These are phyloP conservation scores for Ptychadena robeensis DNA, from an alignment of 2,797 vertebrate genomes.

Conservation along the genomic window DNA sequence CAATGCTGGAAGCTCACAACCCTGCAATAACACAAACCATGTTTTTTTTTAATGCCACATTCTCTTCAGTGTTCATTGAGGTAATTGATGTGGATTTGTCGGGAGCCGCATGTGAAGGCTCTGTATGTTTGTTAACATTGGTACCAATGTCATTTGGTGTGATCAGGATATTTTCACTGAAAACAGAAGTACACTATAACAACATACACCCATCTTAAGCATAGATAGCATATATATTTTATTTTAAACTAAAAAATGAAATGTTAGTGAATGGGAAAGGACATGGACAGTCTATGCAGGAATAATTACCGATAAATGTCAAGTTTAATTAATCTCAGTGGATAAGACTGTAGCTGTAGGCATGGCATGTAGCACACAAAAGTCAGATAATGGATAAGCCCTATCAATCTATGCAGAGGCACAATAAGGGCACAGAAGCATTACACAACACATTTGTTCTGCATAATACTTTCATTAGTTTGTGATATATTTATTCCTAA, in stretches of 20 bases:
- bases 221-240: no score
- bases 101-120: no score
- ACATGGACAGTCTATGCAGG: constrained; percentile 18
- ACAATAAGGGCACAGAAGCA: constrained; percentile 38
- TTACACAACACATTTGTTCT: constrained; percentile 16
- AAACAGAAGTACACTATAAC: no score
- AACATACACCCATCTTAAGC: no score
- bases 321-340: constrained; percentile 39
- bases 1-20: no score
- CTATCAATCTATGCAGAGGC: constrained; percentile 30
- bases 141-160: no score
- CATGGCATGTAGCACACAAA: constrained; percentile 45
- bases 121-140: no score
- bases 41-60: no score
- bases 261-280: constrained; percentile 18
- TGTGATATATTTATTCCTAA: background rate
- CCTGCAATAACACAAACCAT: no score
- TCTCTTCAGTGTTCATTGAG: no score
- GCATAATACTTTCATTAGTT: constrained; percentile 10
- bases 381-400: constrained; percentile 39
- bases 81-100: no score
- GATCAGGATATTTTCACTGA: no score
- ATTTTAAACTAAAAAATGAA: constrained; percentile 1
- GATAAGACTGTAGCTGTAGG: constrained; percentile 45
- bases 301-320: constrained; percentile 54